Base-by-base conservation (phyloP, 2,113 vertebrate genomes). In the Anhinga rufa region DNA sequence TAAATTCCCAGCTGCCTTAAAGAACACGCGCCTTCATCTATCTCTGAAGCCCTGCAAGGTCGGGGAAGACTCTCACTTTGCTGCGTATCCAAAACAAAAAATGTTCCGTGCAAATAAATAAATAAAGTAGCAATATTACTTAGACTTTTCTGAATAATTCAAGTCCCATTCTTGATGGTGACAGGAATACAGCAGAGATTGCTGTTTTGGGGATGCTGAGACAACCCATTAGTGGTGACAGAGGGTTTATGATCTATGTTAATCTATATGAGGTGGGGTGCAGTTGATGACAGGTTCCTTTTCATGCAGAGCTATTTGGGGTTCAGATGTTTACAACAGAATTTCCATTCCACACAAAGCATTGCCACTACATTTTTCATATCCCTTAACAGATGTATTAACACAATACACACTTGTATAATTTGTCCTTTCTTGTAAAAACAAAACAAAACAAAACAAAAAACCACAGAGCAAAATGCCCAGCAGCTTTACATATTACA, bases 1-100 rank as follows among this genome's bases (percentile, higher is more conserved):
- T 92, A 94, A 93, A 97, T 95, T 93, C 84, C 90, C 44, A 93
- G 86, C 76, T 95, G 88, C 93, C 95, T 93, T 87, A 66, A 88
- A 85, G 92, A 80, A 65, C 88, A 95, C 2, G 1, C 7, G 9
- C 95, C 88, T 91, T 88, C 95, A 96, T 95, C 95, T 69, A 14
- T 95, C 90, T 95, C 86, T n/a, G 24, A 70, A 91, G 70, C 77
- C 87, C 93, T 90, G 70, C 75, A 92, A 95, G 96, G 86, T 95
- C 71, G 78, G 62, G 42, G 34, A 91, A 83, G 88, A 86, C 94
- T 82, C 62, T 42, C 51, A 66, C 80, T 91, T 88, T 71, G 83
- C 80, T 85, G 64, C 29, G 16, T 77, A 82, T 28, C 16, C 93
- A 82, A 92, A 94, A 49, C 84, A 84, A 93, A 86, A 95, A 58